Conservation (phyloP, 2,113 vertebrate genomes). For the Mastomys coucha region DNA sequence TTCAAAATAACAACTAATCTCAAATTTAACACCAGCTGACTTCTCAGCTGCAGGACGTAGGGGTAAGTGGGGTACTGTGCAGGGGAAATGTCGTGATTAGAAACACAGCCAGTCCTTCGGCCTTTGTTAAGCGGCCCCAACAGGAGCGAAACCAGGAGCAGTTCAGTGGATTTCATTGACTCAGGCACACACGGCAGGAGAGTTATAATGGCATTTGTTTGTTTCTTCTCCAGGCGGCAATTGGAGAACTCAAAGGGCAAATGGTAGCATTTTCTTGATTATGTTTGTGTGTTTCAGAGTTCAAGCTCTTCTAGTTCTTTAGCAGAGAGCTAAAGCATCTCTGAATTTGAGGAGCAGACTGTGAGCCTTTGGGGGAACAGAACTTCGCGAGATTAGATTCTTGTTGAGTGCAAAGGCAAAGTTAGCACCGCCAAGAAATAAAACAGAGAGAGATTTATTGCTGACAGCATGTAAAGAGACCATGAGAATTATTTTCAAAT, state of each 20-base stretch:
- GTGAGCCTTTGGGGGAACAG: not conserved
- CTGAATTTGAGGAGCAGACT: not conserved
- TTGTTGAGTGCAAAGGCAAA: not conserved
- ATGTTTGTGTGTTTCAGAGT: not conserved
- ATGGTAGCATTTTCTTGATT: not conserved
- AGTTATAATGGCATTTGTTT: not conserved
- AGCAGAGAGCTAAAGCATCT: not conserved
- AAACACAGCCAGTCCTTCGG: not conserved
- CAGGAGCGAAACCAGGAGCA: not conserved
- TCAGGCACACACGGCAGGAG: not conserved
- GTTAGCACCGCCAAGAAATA: not conserved
- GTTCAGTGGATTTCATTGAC: not conserved
- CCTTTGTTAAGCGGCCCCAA: not conserved
- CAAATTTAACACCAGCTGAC: not conserved
- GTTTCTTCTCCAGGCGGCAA: not conserved
- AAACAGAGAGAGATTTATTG: not conserved
- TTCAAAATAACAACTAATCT: not conserved
- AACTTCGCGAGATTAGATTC: not conserved
- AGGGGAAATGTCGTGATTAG: not conserved
- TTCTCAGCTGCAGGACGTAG: not conserved
- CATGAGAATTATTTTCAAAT: not conserved
- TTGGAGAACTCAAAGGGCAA: constrained; percentile 27
- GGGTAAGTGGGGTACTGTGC: not conserved
- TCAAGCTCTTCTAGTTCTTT: not conserved
- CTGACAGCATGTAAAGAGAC: not conserved